Conservation (phyloP, 2,797 vertebrate genomes). For the Thaleichthys pacificus region DNA sequence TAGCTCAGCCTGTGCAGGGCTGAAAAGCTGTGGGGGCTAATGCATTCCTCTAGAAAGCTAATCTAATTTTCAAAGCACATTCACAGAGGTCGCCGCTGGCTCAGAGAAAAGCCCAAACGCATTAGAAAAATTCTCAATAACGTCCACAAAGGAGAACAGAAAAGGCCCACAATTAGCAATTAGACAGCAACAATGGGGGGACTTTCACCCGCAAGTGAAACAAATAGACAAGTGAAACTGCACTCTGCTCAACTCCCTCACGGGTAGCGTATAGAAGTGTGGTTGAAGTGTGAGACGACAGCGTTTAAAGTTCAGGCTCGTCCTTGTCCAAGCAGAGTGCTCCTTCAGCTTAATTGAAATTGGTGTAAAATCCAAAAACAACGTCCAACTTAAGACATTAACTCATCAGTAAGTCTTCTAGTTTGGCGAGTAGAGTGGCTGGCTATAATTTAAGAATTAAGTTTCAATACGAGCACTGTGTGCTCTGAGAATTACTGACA, state of each 20-base stretch:
- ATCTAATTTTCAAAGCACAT: constrained; percentile 87
- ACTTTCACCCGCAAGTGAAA: constrained; percentile 67
- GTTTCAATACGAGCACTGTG: too few species aligned
- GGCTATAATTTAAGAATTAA: too few species aligned
- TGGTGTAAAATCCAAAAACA: background rate
- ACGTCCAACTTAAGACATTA: too few species aligned
- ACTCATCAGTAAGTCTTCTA: too few species aligned
- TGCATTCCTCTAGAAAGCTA: constrained; percentile 85
- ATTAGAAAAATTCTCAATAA: constrained; percentile 81
- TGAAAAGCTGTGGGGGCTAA: constrained; percentile 73
- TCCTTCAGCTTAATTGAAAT: background rate
- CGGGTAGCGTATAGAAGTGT: background rate
- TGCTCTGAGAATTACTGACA: too few species aligned
- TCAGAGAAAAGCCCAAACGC: constrained; percentile 68
- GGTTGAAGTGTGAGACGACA: constrained; percentile 2
- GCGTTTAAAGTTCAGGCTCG: constrained; percentile 19
- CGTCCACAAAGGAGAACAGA: constrained; percentile 60
- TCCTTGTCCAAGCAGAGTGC: constrained; percentile 1
- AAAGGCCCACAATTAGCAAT: constrained; percentile 75
- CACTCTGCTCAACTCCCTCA: constrained; percentile 1
- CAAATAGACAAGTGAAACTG: constrained; percentile 48
- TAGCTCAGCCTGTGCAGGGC: constrained; percentile 69
- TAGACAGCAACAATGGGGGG: constrained; percentile 60
- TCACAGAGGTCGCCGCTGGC: constrained; percentile 71
- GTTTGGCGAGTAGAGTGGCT: too few species aligned